Conservation (phyloP, 2,888 invertebrate species). For the Drosophila pegasa region DNA sequence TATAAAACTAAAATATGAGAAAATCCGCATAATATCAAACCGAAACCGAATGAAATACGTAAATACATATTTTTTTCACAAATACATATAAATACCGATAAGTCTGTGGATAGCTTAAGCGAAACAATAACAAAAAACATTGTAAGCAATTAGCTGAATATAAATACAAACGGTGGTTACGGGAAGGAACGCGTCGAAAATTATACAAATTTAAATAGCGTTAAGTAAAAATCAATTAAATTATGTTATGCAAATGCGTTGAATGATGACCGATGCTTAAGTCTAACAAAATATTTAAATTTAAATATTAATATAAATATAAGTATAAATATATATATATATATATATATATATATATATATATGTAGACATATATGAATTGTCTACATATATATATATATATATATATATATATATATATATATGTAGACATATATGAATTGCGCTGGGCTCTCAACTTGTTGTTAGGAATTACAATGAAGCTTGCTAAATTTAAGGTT, state of each 20-base stretch:
- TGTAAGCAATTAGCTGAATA: slow-evolving; percentile 43
- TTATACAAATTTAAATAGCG: slow-evolving; percentile 46
- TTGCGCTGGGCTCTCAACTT: slow-evolving; percentile 48
- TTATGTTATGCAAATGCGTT: slow-evolving; percentile 46
- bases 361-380: too few species aligned
- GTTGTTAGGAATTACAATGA: slow-evolving; percentile 54
- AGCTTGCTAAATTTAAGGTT: slow-evolving; percentile 63
- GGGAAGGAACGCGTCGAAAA: slow-evolving; percentile 32
- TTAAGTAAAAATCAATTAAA: slow-evolving; percentile 36
- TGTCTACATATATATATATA: too few species aligned
- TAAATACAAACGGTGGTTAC: slow-evolving; percentile 51
- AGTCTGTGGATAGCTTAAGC: slow-evolving; percentile 42
- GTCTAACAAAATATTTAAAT: slow-evolving; percentile 57
- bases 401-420: slow-evolving; percentile 3
- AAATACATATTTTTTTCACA: slow-evolving; percentile 47
- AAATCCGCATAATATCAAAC: slow-evolving; percentile 62
- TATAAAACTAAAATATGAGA: slow-evolving; percentile 73
- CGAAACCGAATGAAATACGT: slow-evolving; percentile 62
- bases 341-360: slow-evolving; percentile 4
- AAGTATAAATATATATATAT: neutral
- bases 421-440: slow-evolving; percentile 25
- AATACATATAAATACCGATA: slow-evolving; percentile 45
- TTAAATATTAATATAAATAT: too few species aligned
- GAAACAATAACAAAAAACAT: slow-evolving; percentile 25
- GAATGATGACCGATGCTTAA: slow-evolving; percentile 54